A percentile compares a stretch with the other conserved stretches of the same genome.
phyloP scores from a whole-genome alignment of 2,113 vertebrate genomes.

The Pavo muticus region DNA sequence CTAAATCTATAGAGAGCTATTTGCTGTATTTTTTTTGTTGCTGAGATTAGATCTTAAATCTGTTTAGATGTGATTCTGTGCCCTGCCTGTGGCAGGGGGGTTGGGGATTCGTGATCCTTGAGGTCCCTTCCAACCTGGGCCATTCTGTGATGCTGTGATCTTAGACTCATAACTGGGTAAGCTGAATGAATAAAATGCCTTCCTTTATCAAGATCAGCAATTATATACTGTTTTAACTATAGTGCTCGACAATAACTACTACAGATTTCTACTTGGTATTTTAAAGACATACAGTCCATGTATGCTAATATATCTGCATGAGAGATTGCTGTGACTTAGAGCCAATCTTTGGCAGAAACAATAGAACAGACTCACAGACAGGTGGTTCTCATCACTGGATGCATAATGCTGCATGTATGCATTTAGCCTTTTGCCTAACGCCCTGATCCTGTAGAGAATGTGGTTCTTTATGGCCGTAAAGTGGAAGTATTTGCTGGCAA shows the following conservation, averaged over 20 bases:
- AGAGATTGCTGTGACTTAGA: background rate
- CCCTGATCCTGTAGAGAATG: background rate
- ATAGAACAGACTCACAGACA: slow-evolving; percentile 38
- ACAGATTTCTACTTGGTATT: background rate
- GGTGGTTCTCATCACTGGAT: slow-evolving; percentile 54
- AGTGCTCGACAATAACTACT: background rate
- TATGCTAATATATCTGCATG: background rate
- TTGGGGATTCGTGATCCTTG: no score
- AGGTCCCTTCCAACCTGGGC: no score
- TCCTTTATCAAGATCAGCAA: background rate
- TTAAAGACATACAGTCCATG: background rate
- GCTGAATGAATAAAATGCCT: background rate
- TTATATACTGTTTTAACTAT: background rate
- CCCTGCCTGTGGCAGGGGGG: no score
- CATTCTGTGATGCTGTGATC: background rate
- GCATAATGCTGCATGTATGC: background rate
- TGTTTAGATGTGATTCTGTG: no score
- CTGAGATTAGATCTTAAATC: background rate
- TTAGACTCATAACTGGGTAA: background rate
- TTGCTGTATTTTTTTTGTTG: background rate
- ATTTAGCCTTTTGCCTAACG: background rate
- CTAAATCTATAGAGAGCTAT: background rate
- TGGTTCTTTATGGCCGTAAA: background rate
- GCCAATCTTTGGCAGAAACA: slow-evolving; percentile 20
- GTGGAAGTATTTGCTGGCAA: background rate